Percentiles rank a stretch among this genome's conserved stretches.
Conservation (phyloP, 2,797 vertebrate genomes). For the Lagorchestes hirsutus region DNA sequence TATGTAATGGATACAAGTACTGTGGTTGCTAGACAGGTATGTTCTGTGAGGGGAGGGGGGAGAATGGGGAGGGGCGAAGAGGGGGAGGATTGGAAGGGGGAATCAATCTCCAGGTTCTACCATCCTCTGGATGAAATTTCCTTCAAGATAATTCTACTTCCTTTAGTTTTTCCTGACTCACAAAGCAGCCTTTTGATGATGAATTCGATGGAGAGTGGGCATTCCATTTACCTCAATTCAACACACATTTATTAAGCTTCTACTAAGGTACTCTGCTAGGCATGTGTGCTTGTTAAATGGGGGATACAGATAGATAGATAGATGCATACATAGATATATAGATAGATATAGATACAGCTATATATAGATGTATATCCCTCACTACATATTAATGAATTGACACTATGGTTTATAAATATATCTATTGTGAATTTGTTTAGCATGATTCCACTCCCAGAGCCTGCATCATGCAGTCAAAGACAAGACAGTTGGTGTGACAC, state of each 20-base stretch:
- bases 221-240: neutral
- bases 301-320: no score
- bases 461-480: neutral
- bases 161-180: neutral
- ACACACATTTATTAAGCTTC: neutral
- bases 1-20: neutral
- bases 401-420: neutral
- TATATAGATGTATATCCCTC: neutral
- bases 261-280: neutral
- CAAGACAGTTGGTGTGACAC: neutral
- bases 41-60: neutral
- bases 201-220: no score
- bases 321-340: no score
- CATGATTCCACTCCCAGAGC: neutral
- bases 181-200: no score
- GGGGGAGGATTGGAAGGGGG: no score
- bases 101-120: neutral
- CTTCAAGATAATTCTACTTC: neutral
- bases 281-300: neutral
- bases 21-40: neutral
- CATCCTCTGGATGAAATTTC: neutral
- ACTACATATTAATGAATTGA: neutral
- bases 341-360: no score
- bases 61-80: no score
- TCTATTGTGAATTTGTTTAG: neutral